Base-by-base conservation (phyloP, 2,113 vertebrate genomes). In the Macrotus californicus region DNA sequence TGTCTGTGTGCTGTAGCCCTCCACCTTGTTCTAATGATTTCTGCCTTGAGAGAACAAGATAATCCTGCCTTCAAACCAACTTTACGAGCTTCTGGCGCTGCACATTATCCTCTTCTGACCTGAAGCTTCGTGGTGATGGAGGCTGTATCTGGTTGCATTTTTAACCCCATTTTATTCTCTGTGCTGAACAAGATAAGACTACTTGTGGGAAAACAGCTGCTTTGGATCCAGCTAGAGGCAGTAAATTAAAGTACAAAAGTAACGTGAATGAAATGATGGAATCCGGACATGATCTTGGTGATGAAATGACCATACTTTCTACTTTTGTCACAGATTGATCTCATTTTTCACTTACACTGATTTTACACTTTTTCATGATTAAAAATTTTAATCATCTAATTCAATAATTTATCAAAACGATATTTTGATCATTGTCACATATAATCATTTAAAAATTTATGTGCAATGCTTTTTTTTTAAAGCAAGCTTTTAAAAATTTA, bases 161-260 rank as follows among this genome's bases (percentile, higher is more conserved):
- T 89, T 95, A 96, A 96, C 96, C 64, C 59, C 67, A 59, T 96
- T 94, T 95, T 77, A 96, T 80, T 95, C 91, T 87, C 95, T 64
- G 21, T 83, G 95, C 88, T 36, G 69, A 86, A 93, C 94, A 83
- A 94, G 95, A 93, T 94, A 96, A 96, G 96, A 93, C 72, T 91
- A n/a, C 67, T 94, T 70, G 87, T 95, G 94, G 92, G 94, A 95
- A 95, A 95, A 82, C 94, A 96, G 96, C 97, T 97, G 96, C 91
- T 96, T 94, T 93, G 97, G 93, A 97, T 97, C 95, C 91, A 73
- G 83, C 88, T 83, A 80, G 64, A 94, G 72, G 81, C 56, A 80
- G 85, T 96, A 97, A 97, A 95, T 97, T 94, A 86, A 77, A 85
- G 90, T 91, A 64, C 77, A 92, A 82, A 92, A 43, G 64, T 64